These are phyloP conservation scores for Cynopterus brachyotis DNA, from an alignment of 2,113 vertebrate genomes.

Conservation along the genomic window DNA sequence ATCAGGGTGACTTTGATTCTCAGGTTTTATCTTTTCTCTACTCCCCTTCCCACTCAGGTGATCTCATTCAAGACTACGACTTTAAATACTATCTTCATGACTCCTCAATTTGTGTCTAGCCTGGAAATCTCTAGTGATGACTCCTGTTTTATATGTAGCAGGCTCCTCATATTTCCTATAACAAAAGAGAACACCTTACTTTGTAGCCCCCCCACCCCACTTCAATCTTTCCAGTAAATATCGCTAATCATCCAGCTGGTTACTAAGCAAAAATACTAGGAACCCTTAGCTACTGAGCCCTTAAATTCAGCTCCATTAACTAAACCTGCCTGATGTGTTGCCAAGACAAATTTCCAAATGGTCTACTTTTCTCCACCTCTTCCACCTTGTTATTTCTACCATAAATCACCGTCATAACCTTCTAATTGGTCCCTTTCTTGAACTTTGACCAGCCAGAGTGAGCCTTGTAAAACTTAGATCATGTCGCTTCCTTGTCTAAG, in stretches of 20 bases:
- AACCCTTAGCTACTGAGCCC: background rate
- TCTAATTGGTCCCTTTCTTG: background rate
- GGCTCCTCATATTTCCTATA: background rate
- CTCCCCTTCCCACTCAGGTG: background rate
- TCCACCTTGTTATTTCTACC: background rate
- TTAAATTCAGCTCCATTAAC: background rate
- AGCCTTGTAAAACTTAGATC: background rate
- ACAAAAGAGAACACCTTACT: background rate
- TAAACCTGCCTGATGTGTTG: background rate
- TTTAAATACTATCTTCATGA: background rate
- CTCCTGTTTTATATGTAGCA: background rate
- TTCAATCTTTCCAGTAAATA: background rate
- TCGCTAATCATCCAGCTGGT: background rate
- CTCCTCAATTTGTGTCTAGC: background rate
- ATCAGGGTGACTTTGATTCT: background rate
- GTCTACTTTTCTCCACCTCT: background rate
- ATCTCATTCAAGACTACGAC: background rate
- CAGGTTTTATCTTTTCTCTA: background rate
- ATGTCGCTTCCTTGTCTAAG: background rate
- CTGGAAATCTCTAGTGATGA: background rate
- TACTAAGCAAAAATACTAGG: background rate
- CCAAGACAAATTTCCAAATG: background rate
- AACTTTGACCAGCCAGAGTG: background rate
- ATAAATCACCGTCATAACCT: background rate
- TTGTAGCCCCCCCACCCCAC: background rate